These are phyloP conservation scores for Tupiocoris notatus DNA, from an alignment of 2,888 invertebrate species.

Conservation along the genomic window DNA sequence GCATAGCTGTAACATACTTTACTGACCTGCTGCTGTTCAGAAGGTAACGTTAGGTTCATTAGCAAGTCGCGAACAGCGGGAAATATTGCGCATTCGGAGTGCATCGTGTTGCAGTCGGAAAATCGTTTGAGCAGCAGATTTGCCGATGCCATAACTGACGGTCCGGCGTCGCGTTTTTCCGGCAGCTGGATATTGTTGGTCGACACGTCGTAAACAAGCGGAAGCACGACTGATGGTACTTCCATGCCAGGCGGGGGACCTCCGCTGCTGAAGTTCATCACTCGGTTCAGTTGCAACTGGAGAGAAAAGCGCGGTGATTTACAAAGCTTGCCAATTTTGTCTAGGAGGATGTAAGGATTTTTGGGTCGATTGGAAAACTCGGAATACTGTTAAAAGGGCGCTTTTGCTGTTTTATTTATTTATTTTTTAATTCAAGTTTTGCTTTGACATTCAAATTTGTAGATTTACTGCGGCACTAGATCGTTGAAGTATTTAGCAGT, in stretches of 20 bases:
- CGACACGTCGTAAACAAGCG: slow-evolving; percentile 84
- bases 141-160: slow-evolving; percentile 63
- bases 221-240: slow-evolving; percentile 74
- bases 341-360: too few species aligned
- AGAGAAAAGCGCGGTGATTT: too few species aligned
- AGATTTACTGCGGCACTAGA: too few species aligned
- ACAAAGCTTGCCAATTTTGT: too few species aligned
- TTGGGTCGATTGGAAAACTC: too few species aligned
- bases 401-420: too few species aligned
- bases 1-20: too few species aligned
- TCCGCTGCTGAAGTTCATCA: slow-evolving; percentile 59
- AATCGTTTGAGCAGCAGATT: slow-evolving; percentile 68
- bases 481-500: too few species aligned
- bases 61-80: slow-evolving; percentile 87
- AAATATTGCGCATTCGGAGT: slow-evolving; percentile 82
- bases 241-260: slow-evolving; percentile 56
- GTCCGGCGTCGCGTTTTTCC: slow-evolving; percentile 71
- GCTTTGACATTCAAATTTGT: too few species aligned
- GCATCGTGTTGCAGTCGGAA: slow-evolving; percentile 67
- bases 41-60: slow-evolving; percentile 76
- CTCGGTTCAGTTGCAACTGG: slow-evolving; percentile 69
- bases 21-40: slow-evolving; percentile 62
- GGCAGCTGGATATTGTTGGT: slow-evolving; percentile 84
- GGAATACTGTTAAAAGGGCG: too few species aligned
- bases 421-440: too few species aligned